phyloP scores from a whole-genome alignment of 2,113 vertebrate species.

The Rana temporaria region DNA sequence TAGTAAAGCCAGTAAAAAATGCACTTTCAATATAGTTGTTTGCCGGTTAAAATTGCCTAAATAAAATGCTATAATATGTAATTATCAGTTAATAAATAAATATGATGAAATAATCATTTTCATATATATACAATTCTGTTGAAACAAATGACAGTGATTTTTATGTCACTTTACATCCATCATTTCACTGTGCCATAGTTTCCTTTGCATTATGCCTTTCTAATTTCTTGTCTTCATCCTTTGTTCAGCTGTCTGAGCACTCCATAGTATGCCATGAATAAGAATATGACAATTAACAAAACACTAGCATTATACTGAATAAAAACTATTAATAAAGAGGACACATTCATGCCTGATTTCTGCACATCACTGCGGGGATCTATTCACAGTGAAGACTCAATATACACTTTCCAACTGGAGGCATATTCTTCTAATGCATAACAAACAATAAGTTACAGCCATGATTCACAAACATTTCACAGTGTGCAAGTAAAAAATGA shows the following conservation, averaged over 20 bases:
- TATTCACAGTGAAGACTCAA: conserved; percentile 25
- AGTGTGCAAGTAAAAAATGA: conserved; percentile 60
- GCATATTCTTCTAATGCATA: conserved; percentile 57
- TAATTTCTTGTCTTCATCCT: conserved; percentile 57
- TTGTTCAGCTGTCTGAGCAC: conserved; percentile 54
- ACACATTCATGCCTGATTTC: conserved; percentile 59
- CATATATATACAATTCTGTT: conserved; percentile 1
- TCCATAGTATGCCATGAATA: conserved; percentile 59
- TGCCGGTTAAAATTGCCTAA: no score
- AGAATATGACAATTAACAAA: conserved; percentile 59
- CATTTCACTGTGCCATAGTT: conserved; percentile 39
- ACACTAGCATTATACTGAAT: conserved; percentile 59
- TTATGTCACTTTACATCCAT: conserved; percentile 26
- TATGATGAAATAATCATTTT: neutral
- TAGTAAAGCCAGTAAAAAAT: no score
- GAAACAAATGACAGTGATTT: conserved; percentile 19
- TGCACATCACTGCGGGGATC: conserved; percentile 59
- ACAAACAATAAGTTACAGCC: conserved; percentile 58
- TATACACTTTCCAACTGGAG: conserved; percentile 53
- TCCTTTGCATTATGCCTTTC: conserved; percentile 36
- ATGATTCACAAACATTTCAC: conserved; percentile 62
- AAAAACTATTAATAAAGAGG: conserved; percentile 62
- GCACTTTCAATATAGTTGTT: no score
- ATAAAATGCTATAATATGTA: neutral
- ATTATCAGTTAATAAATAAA: neutral